A percentile compares a stretch with the other conserved stretches of the same genome.
phyloP scores from a whole-genome alignment of 2,797 vertebrate species.

The Tangara arthus region DNA sequence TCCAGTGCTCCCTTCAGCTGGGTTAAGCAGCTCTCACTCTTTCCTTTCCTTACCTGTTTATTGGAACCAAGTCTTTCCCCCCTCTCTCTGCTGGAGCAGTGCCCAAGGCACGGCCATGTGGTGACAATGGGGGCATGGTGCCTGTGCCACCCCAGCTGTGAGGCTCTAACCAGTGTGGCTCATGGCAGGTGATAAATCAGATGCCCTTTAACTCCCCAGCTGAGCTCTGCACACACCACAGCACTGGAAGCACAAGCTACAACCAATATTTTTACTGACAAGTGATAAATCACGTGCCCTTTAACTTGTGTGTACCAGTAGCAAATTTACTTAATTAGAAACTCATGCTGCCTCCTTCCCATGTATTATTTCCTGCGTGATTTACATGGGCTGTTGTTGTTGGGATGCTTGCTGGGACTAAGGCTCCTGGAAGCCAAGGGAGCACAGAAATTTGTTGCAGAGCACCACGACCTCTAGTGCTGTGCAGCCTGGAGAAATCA shows the following conservation, averaged over 20 bases:
- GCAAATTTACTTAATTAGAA: slow-evolving; percentile 67
- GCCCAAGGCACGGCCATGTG: neutral
- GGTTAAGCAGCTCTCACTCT: neutral
- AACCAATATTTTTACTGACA: slow-evolving; percentile 49
- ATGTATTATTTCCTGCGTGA: slow-evolving; percentile 37
- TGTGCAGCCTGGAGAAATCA: neutral
- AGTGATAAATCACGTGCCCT: slow-evolving; percentile 67
- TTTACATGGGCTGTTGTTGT: slow-evolving; percentile 42
- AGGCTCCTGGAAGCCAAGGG: neutral
- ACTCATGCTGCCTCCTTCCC: slow-evolving; percentile 46
- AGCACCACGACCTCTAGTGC: slow-evolving; percentile 43
- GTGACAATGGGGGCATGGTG: neutral
- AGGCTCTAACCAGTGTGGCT: slow-evolving; percentile 14
- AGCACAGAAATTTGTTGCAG: neutral
- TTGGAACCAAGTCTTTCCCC: neutral
- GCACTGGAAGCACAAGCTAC: neutral
- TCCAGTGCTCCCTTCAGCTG: neutral
- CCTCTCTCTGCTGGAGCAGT: neutral
- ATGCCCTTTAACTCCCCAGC: slow-evolving; percentile 45
- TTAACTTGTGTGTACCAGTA: slow-evolving; percentile 56
- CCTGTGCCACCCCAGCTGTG: neutral
- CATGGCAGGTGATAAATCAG: slow-evolving; percentile 54
- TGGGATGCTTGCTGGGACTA: slow-evolving; percentile 18
- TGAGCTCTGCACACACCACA: neutral
- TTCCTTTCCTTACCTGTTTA: neutral